Evolutionary conservation across 2,888 invertebrate species (phyloP).

Genomic region (Aquatica leii): DNA sequence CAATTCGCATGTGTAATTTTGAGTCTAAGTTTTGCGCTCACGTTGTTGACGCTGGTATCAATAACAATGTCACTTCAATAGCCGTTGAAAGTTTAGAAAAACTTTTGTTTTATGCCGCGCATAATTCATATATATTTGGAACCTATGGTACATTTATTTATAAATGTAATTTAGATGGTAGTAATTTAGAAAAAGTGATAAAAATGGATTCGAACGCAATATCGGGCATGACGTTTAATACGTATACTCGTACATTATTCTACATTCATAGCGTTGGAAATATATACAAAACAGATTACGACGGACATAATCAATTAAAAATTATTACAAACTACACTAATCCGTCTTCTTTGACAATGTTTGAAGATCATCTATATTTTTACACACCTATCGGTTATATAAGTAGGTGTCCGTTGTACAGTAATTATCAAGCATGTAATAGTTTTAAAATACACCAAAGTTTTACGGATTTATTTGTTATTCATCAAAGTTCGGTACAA

Average conservation of each 20-base stretch:
- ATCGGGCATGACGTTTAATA: conserved; percentile 63
- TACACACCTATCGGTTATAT: conserved; percentile 66
- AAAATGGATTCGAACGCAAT: conserved; percentile 52
- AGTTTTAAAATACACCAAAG: conserved; percentile 60
- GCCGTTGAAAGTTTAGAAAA: conserved; percentile 70
- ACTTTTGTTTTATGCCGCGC: conserved; percentile 67
- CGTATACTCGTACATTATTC: conserved; percentile 71
- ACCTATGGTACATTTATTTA: conserved; percentile 62
- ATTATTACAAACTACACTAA: conserved; percentile 62
- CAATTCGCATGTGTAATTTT: conserved; percentile 57
- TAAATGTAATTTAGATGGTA: conserved; percentile 66
- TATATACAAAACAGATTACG: conserved; percentile 64
- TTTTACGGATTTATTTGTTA: conserved; percentile 63
- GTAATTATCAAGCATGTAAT: conserved; percentile 61
- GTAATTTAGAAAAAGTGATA: conserved; percentile 59
- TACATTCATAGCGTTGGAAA: conserved; percentile 69
- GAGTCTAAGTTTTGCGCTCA: conserved; percentile 48
- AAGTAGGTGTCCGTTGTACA: conserved; percentile 68
- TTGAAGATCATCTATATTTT: conserved; percentile 82
- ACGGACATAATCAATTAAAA: conserved; percentile 59
- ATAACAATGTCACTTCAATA: conserved; percentile 66
- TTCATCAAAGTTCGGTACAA: conserved; percentile 67
- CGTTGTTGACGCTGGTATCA: conserved; percentile 63
- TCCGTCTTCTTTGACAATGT: conserved; percentile 74
- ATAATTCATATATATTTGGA: conserved; percentile 60